Percentiles rank a stretch among this genome's conserved stretches.
Evolutionary conservation across 2,888 invertebrate species (phyloP).

Genomic region (Amphipoea lucens): DNA sequence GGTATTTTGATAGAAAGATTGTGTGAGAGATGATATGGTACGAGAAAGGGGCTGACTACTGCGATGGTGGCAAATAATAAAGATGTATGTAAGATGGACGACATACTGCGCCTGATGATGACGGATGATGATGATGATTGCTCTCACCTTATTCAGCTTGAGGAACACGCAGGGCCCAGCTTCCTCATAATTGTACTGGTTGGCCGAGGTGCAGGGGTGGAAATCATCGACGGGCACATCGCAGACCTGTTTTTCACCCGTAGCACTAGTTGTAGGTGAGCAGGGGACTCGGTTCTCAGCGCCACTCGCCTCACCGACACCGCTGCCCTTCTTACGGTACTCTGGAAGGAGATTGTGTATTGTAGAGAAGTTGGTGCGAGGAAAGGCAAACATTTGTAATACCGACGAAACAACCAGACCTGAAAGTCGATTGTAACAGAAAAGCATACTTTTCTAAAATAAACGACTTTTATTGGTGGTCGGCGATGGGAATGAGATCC

Average conservation of each 20-base stretch:
- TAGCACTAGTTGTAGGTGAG: slow-evolving; percentile 91
- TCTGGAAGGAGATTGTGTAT: slow-evolving; percentile 70
- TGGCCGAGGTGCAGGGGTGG: slow-evolving; percentile 93
- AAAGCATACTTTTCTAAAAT: too few relatives aligned
- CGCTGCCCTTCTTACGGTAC: slow-evolving; percentile 88
- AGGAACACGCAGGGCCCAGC: slow-evolving; percentile 98
- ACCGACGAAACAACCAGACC: neutral
- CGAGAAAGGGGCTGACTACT: neutral
- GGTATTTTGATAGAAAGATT: neutral
- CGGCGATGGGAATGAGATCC: neutral
- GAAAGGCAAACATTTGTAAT: neutral
- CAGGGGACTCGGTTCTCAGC: slow-evolving; percentile 92
- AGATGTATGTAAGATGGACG: too few relatives aligned
- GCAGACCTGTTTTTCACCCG: slow-evolving; percentile 94
- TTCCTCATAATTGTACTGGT: slow-evolving; percentile 96
- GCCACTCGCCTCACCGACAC: slow-evolving; percentile 81
- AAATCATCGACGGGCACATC: slow-evolving; percentile 93
- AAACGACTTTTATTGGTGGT: too few relatives aligned
- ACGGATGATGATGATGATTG: neutral
- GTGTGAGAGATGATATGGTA: neutral
- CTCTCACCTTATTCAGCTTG: slow-evolving; percentile 97
- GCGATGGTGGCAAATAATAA: neutral
- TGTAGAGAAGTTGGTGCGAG: neutral
- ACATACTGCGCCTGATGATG: too few relatives aligned
- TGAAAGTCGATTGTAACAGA: neutral